Percentiles rank a stretch among this genome's conserved stretches.
These are phyloP conservation scores for Ovibos moschatus DNA, from an alignment of 2,113 vertebrate species.

Conservation along the genomic window DNA sequence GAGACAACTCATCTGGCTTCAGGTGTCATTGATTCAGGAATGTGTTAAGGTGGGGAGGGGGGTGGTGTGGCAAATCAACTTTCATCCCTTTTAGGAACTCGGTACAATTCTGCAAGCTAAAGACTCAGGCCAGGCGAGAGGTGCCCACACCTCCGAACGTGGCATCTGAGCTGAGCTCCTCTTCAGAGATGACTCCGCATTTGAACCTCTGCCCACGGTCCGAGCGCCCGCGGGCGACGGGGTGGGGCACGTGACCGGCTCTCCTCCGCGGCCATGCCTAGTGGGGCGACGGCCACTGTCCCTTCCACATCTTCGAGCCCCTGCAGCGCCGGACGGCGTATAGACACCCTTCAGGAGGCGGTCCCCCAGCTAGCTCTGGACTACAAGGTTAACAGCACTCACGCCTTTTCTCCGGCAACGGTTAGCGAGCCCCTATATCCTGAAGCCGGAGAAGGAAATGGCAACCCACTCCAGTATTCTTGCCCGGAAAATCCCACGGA, in stretches of 20 bases:
- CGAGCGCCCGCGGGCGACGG: neutral
- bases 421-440: neutral
- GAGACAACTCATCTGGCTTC: neutral
- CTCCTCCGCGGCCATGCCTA: neutral
- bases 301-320: neutral
- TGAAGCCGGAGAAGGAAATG: neutral
- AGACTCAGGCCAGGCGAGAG: accelerated
- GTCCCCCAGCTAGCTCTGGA: neutral
- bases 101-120: accelerated
- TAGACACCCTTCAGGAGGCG: neutral
- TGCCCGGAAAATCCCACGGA: neutral
- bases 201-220: neutral
- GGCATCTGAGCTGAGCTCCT: accelerated
- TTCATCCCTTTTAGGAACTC: neutral
- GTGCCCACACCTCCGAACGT: accelerated
- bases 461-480: neutral
- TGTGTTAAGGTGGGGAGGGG: too few species aligned
- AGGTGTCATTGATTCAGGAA: too few species aligned
- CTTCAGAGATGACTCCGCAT: conserved; percentile 45
- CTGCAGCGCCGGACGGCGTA: accelerated
- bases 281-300: neutral
- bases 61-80: neutral
- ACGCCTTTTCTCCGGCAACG: neutral
- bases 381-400: neutral
- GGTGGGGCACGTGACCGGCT: conserved; percentile 30